Percentiles rank a stretch among this genome's conserved stretches.
phyloP scores from a whole-genome alignment of 2,113 vertebrate species.

The Sorex araneus region DNA sequence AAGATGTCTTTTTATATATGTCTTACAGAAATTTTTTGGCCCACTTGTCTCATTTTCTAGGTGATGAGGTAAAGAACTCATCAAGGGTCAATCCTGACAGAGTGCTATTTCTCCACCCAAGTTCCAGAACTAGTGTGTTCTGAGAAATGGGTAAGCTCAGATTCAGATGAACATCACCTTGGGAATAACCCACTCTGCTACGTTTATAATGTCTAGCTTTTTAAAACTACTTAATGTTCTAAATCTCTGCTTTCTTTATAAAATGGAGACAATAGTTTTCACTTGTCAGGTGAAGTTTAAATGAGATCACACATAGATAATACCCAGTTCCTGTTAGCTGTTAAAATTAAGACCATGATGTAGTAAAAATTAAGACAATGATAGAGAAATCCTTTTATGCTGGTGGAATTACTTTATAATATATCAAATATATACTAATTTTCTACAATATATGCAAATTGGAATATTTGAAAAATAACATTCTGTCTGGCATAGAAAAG shows the following conservation, averaged over 20 bases:
- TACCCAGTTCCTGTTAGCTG: background rate
- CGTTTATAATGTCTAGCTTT: background rate
- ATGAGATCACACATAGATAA: background rate
- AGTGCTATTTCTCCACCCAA: background rate
- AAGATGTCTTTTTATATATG: background rate
- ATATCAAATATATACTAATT: background rate
- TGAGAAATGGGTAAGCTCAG: background rate
- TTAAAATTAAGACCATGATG: background rate
- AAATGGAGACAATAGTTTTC: background rate
- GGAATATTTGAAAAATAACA: background rate
- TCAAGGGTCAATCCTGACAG: background rate
- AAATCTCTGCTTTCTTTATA: constrained; percentile 8
- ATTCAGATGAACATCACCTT: background rate
- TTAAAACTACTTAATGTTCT: background rate
- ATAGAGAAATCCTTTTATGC: background rate
- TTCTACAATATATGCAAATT: background rate
- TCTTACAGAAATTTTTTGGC: background rate
- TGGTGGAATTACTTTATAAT: background rate
- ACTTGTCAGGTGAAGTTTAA: background rate
- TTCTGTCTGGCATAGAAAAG: no score
- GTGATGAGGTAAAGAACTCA: background rate
- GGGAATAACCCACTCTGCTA: background rate
- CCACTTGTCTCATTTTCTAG: background rate
- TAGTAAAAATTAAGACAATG: no score
- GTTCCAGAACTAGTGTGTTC: background rate